Evolutionary conservation across 2,888 invertebrate species (phyloP).

Genomic region (Eubasilissa splendida): DNA sequence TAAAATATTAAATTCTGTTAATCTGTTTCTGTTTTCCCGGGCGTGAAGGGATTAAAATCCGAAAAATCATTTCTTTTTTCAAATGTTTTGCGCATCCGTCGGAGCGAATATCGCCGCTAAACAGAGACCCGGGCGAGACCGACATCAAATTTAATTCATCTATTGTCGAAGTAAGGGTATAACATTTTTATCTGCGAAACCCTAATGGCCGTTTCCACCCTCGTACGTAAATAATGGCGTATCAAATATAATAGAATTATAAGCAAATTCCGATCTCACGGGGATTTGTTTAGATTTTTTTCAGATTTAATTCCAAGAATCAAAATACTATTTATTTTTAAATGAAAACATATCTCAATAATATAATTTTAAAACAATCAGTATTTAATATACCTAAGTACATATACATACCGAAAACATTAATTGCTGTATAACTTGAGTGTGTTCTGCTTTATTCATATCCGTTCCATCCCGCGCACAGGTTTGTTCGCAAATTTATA

Average conservation of each 20-base stretch:
- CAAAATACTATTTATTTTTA: too few species aligned
- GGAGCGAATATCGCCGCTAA: conserved; percentile 43
- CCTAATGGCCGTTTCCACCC: conserved; percentile 41
- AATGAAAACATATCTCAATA: too few species aligned
- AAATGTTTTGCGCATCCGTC: conserved; percentile 16
- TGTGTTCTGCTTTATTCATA: too few species aligned
- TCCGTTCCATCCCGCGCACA: too few species aligned
- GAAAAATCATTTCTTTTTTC: not conserved
- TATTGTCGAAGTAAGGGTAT: conserved; percentile 43
- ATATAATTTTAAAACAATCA: too few species aligned
- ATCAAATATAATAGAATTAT: conserved; percentile 32
- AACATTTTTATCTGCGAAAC: conserved; percentile 46
- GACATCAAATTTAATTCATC: conserved; percentile 50
- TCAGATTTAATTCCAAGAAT: too few species aligned
- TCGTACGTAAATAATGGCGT: conserved; percentile 36
- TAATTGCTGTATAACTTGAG: too few species aligned
- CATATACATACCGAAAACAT: too few species aligned
- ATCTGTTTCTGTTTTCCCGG: too few species aligned
- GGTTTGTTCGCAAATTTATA: too few species aligned
- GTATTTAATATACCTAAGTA: too few species aligned
- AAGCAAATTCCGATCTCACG: conserved; percentile 23
- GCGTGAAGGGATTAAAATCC: conserved; percentile 19
- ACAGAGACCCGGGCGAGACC: conserved; percentile 37
- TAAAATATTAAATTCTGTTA: too few species aligned
- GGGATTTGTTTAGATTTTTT: not conserved